Base-by-base conservation (phyloP, 2,888 invertebrate species). In the Zonitis immaculata region DNA sequence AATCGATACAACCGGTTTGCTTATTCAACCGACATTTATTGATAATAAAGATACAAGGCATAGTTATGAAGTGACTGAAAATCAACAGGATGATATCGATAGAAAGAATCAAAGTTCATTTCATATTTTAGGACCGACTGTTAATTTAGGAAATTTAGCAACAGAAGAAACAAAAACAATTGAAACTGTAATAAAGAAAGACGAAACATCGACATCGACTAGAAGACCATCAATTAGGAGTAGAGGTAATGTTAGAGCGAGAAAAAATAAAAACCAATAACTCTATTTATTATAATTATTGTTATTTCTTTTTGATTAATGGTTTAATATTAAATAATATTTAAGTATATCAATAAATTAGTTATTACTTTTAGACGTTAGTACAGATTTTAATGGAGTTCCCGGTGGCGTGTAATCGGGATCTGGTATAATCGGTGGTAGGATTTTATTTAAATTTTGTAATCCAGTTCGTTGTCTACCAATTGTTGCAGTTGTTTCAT, bases 341-440 rank as follows among this genome's bases (percentile, higher is more conserved):
- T 20, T 11, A 14, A 12, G 4, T 8, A 14, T 18, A 16, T 42
- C 8, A 43, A 43, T 25, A 25, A n/a, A 35, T 12, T 20, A 22
- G 22, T 47, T 35, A 22, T 39, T 39, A 35, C 47, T 47, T 47
- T 14, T 39, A 6, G 48, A 39, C 30, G 25, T 51, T 14, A 54
- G 18, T 20, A 30, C 39, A 12, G 51, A 12, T 6, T 47, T 35
- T 18, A 30, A 20, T 16, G 51, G 54, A 44, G 43, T 50, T 9
- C 14, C 39, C 22, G 54, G 54, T 11, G 54, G 54, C 9, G 54
- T 28, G 45, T 54, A 54, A 30, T 54, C 54, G 3, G 54, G 54
- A 14, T 49, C 47, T 26, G 54, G 54, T 25, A 47, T 28, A 8
- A 45, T 26, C 9, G 54, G 54, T 27, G 46, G 44, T 18, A n/a